Conservation (phyloP, 1,140 invertebrate species). For the Drosophila ercepeae region DNA sequence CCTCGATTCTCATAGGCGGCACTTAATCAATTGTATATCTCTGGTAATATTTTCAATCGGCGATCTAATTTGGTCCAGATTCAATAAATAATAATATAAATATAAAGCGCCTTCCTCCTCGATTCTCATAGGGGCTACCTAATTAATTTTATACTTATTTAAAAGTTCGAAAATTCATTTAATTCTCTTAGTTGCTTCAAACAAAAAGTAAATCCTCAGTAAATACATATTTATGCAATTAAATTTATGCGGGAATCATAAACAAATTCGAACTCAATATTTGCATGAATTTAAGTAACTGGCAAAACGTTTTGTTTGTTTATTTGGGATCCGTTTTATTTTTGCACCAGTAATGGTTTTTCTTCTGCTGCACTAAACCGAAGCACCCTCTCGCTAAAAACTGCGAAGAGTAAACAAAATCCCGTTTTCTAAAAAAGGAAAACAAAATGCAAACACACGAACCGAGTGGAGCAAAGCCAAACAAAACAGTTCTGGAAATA, state of each 20-base stretch:
- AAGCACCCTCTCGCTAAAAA: constrained; percentile 22
- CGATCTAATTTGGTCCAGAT: no score
- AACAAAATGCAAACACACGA: constrained; percentile 44
- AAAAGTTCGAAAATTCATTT: no score
- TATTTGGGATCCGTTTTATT: constrained; percentile 43
- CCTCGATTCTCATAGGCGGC: no score
- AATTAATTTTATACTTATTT: no score
- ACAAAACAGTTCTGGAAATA: constrained; percentile 57
- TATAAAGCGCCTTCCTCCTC: no score
- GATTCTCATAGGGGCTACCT: no score
- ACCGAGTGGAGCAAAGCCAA: constrained; percentile 62
- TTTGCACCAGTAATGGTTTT: constrained; percentile 16
- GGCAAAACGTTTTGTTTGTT: constrained; percentile 39
- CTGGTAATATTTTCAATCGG: no score
- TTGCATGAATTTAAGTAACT: constrained; percentile 40
- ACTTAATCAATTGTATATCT: no score
- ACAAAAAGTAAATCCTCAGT: neutral
- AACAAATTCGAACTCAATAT: constrained; percentile 31
- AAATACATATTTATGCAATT: constrained; percentile 2
- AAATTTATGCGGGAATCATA: constrained; percentile 22
- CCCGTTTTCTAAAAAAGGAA: constrained; percentile 13
- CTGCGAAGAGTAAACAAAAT: constrained; percentile 37
- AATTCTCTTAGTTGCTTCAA: no score
- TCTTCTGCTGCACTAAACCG: constrained; percentile 20
- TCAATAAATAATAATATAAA: no score